phyloP scores from a whole-genome alignment of 2,888 invertebrate genomes.

The Drosophila siamana region DNA sequence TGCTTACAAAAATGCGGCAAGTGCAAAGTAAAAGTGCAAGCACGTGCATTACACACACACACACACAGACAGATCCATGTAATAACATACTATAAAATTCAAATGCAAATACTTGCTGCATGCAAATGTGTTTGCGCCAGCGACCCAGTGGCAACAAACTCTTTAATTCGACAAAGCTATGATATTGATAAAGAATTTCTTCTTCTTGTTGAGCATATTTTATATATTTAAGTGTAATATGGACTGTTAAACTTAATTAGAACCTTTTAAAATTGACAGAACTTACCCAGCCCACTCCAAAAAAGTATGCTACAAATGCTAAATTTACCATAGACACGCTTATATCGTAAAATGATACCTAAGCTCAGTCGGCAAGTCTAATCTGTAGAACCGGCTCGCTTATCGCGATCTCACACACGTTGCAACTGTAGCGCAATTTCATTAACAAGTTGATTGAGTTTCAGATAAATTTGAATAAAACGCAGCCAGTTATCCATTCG shows the following conservation, averaged over 20 bases:
- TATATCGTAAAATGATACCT: neutral
- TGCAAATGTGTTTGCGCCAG: neutral
- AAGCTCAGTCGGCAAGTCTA: neutral
- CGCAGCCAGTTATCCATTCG: conserved; percentile 24
- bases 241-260: no score
- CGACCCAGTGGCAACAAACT: conserved; percentile 41
- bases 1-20: conserved; percentile 62
- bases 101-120: neutral
- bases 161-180: conserved; percentile 1
- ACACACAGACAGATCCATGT: neutral
- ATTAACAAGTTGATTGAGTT: conserved; percentile 68
- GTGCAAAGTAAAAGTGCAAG: conserved; percentile 76
- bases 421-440: conserved; percentile 19
- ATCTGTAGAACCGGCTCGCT: conserved; percentile 37
- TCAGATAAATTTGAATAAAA: conserved; percentile 36
- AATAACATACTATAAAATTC: conserved; percentile 6
- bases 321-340: neutral
- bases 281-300: neutral
- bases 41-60: conserved; percentile 40
- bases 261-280: no score
- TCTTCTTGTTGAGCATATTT: no score
- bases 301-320: neutral
- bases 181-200: no score
- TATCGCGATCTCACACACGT: conserved; percentile 28
- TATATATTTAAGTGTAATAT: no score